Conservation (phyloP, 2,888 invertebrate species). For the Caenorhabditis afra region DNA sequence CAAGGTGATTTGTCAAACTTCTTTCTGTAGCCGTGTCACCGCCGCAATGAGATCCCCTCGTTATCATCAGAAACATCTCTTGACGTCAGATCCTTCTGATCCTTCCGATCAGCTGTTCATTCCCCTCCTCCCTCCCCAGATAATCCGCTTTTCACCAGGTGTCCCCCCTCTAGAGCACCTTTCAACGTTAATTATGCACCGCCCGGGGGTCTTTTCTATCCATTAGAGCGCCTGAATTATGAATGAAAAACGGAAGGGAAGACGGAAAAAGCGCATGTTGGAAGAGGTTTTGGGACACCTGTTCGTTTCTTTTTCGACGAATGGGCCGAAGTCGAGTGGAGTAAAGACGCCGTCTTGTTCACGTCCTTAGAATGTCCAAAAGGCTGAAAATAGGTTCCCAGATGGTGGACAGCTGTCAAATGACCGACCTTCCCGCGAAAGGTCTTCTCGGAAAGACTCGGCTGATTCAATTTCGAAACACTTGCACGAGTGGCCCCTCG, state of each 20-base stretch:
- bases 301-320: too few species aligned
- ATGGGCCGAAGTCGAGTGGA: too few species aligned
- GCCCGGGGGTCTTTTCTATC: neutral
- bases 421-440: too few species aligned
- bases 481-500: neutral
- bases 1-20: slow-evolving; percentile 43
- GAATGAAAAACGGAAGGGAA: neutral
- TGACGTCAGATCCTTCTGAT: slow-evolving; percentile 15
- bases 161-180: neutral
- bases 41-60: slow-evolving; percentile 6
- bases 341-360: too few species aligned
- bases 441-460: too few species aligned
- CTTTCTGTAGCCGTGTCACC: too few species aligned
- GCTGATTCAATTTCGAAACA: neutral
- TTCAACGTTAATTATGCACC: neutral
- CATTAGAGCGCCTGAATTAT: neutral
- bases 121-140: too few species aligned
- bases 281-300: too few species aligned
- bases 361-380: too few species aligned
- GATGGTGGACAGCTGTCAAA: too few species aligned
- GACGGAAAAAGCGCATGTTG: neutral
- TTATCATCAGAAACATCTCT: slow-evolving; percentile 8
- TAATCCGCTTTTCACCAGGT: neutral
- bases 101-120: neutral
- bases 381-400: too few species aligned